A percentile compares a stretch with the other conserved stretches of the same genome.
Conservation (phyloP, 2,797 vertebrate genomes). For the Limosa lapponica region DNA sequence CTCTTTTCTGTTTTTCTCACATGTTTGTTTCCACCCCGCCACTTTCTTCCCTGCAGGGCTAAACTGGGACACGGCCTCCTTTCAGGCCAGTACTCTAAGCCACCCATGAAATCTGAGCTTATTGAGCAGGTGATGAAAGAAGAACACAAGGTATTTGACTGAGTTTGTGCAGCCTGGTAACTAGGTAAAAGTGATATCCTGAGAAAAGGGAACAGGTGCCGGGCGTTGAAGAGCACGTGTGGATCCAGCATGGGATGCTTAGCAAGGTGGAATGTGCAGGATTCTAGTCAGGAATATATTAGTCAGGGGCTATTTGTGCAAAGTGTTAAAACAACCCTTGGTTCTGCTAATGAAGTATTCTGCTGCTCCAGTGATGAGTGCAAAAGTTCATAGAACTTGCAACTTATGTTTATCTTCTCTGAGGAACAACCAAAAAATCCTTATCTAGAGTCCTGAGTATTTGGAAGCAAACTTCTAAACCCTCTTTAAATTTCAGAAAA, state of each 20-base stretch:
- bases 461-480: neutral
- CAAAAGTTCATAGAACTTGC: neutral
- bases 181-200: conserved; percentile 51
- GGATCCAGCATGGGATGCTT: neutral
- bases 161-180: conserved; percentile 24
- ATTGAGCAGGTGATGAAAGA: conserved; percentile 99
- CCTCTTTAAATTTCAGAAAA: neutral
- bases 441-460: neutral
- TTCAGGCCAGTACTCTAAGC: conserved; percentile 96
- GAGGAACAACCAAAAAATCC: neutral
- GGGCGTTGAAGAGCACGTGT: neutral
- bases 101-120: conserved; percentile 96
- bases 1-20: neutral
- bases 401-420: neutral
- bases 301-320: conserved; percentile 65
- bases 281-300: conserved; percentile 44
- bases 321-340: neutral
- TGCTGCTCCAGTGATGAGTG: neutral
- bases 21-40: neutral
- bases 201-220: conserved; percentile 37
- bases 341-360: neutral
- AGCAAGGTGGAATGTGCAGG: conserved; percentile 27
- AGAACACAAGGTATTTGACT: conserved; percentile 95
- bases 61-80: conserved; percentile 97
- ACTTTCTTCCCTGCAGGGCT: conserved; percentile 83